Evolutionary conservation across 2,888 invertebrate genomes (phyloP).

Genomic region (Ophion ellenae): DNA sequence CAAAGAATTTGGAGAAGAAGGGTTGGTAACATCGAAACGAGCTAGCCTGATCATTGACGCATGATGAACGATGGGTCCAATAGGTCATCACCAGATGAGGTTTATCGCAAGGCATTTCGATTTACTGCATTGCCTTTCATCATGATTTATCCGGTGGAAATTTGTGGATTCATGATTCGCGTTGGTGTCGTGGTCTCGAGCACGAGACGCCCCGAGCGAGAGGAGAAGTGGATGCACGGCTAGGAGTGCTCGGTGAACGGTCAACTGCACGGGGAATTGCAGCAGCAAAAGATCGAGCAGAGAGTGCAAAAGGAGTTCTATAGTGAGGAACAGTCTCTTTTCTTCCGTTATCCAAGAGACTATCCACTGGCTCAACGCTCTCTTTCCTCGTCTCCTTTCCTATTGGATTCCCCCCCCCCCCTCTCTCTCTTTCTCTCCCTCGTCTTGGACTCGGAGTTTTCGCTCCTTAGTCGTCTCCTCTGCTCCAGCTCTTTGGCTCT

Average conservation of each 20-base stretch:
- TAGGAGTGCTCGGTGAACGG: conserved; percentile 23
- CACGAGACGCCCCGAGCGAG: conserved; percentile 36
- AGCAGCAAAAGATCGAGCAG: conserved; percentile 35
- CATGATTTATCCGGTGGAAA: conserved; percentile 29
- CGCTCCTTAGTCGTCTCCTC: conserved; percentile 36
- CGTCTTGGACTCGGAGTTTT: conserved; percentile 36
- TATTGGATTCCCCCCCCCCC: conserved; percentile 37
- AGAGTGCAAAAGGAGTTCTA: conserved; percentile 46
- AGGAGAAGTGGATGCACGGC: conserved; percentile 36
- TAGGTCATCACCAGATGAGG: not conserved
- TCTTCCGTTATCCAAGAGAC: conserved; percentile 64
- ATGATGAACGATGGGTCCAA: too few relatives aligned
- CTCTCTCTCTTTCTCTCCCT: conserved; percentile 40
- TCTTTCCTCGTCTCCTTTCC: conserved; percentile 44
- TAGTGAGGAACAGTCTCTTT: conserved; percentile 57
- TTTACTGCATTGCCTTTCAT: not conserved
- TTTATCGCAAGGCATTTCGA: not conserved
- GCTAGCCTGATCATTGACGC: too few relatives aligned
- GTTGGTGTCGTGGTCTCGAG: conserved; percentile 30
- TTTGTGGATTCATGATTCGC: conserved; percentile 13
- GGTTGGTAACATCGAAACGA: too few relatives aligned
- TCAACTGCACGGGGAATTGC: conserved; percentile 39
- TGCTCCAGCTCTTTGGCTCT: conserved; percentile 55
- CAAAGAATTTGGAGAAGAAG: too few relatives aligned
- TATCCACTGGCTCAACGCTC: conserved; percentile 63